Conservation (phyloP, 2,888 invertebrate species). For the Volucella bombylans region DNA sequence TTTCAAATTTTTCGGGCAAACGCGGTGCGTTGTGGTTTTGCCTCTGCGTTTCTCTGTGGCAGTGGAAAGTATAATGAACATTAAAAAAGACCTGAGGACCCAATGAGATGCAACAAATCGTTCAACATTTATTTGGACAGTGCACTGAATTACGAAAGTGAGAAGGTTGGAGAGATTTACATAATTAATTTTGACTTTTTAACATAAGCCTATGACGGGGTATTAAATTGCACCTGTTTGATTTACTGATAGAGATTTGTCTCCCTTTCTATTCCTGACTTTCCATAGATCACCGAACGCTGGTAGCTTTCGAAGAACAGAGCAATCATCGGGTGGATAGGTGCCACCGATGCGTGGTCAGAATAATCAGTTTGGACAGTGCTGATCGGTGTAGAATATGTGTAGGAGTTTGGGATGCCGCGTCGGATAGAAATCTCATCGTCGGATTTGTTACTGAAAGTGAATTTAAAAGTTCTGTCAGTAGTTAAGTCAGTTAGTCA, state of each 20-base stretch:
- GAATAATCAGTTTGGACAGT: too few relatives aligned
- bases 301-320: background rate
- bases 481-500: too few relatives aligned
- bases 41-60: constrained; percentile 7
- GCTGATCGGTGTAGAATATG: too few relatives aligned
- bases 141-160: constrained; percentile 48
- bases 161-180: constrained; percentile 43
- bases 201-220: constrained; percentile 6
- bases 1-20: constrained; percentile 22
- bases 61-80: constrained; percentile 49
- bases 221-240: constrained; percentile 6
- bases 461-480: too few relatives aligned
- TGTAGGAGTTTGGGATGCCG: too few relatives aligned
- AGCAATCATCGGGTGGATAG: background rate
- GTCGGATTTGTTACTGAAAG: too few relatives aligned
- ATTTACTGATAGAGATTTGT: background rate
- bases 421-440: too few relatives aligned
- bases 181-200: constrained; percentile 54
- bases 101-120: constrained; percentile 25
- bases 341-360: background rate
- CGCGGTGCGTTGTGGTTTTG: constrained; percentile 34
- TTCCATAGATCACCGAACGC: background rate
- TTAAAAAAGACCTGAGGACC: constrained; percentile 28
- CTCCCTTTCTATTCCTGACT: constrained; percentile 26
- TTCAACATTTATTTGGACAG: constrained; percentile 40